Percentiles rank a stretch among this genome's conserved stretches.
phyloP scores from a whole-genome alignment of 1,140 invertebrate species.

The Macrosteles quadrilineatus region DNA sequence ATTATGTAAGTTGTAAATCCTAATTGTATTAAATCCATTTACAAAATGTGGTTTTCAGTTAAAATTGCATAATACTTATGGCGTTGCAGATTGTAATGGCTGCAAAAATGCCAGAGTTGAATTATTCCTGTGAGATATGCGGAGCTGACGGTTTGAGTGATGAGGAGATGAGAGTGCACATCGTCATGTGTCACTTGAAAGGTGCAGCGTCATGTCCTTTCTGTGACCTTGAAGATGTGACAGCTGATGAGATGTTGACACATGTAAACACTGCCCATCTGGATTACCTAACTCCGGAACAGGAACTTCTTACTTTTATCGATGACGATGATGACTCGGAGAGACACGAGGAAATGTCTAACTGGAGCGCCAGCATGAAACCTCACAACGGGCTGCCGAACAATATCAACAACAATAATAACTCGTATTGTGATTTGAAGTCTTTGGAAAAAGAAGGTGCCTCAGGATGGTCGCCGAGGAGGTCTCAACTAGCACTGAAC shows the following conservation, averaged over 20 bases:
- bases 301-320: constrained; percentile 55
- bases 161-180: constrained; percentile 76
- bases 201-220: constrained; percentile 77
- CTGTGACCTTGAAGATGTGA: constrained; percentile 72
- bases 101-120: constrained; percentile 47
- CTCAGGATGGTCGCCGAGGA: constrained; percentile 55
- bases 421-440: constrained; percentile 41
- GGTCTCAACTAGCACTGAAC: constrained; percentile 56
- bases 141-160: constrained; percentile 75
- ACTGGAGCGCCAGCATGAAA: constrained; percentile 42
- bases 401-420: constrained; percentile 57
- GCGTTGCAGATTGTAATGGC: too few species aligned
- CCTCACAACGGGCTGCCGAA: constrained; percentile 47
- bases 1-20: too few species aligned
- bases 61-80: too few species aligned
- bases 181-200: constrained; percentile 72
- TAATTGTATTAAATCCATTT: too few species aligned
- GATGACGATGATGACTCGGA: constrained; percentile 51
- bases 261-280: constrained; percentile 81
- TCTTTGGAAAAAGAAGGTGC: constrained; percentile 40
- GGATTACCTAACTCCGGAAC: constrained; percentile 72
- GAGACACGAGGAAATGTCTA: constrained; percentile 36
- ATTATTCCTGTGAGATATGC: constrained; percentile 78
- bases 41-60: too few species aligned
- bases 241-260: constrained; percentile 69